These are phyloP conservation scores for Agraylea sexmaculata DNA, from an alignment of 1,140 invertebrate species.

Conservation along the genomic window DNA sequence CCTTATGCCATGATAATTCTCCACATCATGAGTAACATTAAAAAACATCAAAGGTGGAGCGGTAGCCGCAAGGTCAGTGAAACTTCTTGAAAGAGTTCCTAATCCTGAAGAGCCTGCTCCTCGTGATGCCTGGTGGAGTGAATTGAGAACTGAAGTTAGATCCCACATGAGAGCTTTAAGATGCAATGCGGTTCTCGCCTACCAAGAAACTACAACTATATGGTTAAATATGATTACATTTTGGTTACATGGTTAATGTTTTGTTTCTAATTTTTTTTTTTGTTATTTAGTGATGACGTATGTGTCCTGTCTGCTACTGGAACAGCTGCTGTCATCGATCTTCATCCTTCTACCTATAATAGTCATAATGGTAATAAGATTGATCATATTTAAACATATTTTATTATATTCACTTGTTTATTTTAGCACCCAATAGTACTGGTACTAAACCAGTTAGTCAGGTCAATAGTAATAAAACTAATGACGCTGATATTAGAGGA, in stretches of 20 bases:
- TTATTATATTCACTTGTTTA: background rate
- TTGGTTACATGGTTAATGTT: conserved; percentile 5
- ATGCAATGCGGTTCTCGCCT: conserved; percentile 90
- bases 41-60: conserved; percentile 52
- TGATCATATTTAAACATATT: conserved; percentile 1
- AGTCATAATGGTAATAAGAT: conserved; percentile 5
- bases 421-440: too few relatives aligned
- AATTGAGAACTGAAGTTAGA: conserved; percentile 85
- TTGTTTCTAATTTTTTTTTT: conserved; percentile 9
- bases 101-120: conserved; percentile 80
- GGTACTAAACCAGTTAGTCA: too few relatives aligned
- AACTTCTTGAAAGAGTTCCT: conserved; percentile 70
- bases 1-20: background rate
- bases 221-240: conserved; percentile 43
- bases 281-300: conserved; percentile 69
- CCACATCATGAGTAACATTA: background rate
- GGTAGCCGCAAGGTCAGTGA: conserved; percentile 77
- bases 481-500: too few relatives aligned
- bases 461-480: too few relatives aligned
- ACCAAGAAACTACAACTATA: conserved; percentile 79
- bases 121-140: conserved; percentile 90
- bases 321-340: conserved; percentile 73
- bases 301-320: conserved; percentile 87
- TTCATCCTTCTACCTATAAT: conserved; percentile 6
- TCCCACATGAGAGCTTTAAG: conserved; percentile 81